Evolutionary conservation across 2,888 invertebrate genomes (phyloP).

Genomic region (Gisinianus flammeolus): DNA sequence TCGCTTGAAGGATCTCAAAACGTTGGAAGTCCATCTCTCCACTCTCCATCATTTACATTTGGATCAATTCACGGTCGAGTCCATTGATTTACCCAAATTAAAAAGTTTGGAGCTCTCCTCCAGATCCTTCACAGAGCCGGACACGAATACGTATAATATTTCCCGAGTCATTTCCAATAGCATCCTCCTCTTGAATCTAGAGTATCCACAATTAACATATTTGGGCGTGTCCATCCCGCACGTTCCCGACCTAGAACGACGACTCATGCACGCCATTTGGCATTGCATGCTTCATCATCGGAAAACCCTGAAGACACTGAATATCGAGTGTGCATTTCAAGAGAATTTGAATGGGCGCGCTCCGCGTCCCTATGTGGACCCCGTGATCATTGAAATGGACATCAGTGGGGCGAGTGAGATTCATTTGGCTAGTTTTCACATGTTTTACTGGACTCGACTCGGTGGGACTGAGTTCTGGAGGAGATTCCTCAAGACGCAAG

Average conservation of each 20-base stretch:
- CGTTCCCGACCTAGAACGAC: not conserved
- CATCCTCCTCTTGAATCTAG: not conserved
- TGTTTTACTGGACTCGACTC: slow-evolving; percentile 23
- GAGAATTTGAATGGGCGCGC: not conserved
- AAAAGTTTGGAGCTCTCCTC: slow-evolving; percentile 34
- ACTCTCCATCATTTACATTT: slow-evolving; percentile 19
- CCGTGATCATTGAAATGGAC: slow-evolving; percentile 16
- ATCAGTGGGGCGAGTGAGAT: slow-evolving; percentile 16
- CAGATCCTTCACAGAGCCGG: not conserved
- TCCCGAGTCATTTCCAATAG: not conserved
- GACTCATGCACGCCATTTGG: slow-evolving; percentile 10
- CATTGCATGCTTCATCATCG: slow-evolving; percentile 18
- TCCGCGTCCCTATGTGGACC: not conserved
- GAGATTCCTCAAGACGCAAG: slow-evolving; percentile 27
- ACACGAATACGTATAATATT: slow-evolving; percentile 8
- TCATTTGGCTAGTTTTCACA: slow-evolving; percentile 21
- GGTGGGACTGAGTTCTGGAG: slow-evolving; percentile 34
- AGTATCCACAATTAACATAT: slow-evolving; percentile 11
- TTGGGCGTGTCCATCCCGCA: slow-evolving; percentile 25
- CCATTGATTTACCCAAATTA: slow-evolving; percentile 10
- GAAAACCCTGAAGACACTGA: slow-evolving; percentile 14
- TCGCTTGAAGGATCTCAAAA: slow-evolving; percentile 10
- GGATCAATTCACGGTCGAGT: slow-evolving; percentile 10
- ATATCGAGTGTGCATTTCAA: slow-evolving; percentile 30
- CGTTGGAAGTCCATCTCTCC: slow-evolving; percentile 30